Conservation (phyloP, 1,140 invertebrate genomes). For the Matsumurasca onukii region DNA sequence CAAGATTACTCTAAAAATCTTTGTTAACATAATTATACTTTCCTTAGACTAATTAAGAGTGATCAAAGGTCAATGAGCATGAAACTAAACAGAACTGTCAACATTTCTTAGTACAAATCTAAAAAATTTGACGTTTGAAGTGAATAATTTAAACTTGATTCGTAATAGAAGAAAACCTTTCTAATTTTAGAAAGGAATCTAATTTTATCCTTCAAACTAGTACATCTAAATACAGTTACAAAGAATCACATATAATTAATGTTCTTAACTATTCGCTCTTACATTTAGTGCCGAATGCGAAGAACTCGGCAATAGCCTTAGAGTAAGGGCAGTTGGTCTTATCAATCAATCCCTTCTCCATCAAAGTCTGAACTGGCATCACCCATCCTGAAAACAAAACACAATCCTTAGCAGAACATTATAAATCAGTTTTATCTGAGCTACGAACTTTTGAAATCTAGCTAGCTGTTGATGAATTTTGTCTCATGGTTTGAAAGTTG, state of each 20-base stretch:
- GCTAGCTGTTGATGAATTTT: background rate
- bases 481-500: background rate
- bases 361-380: conserved; percentile 53
- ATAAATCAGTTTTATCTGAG: conserved; percentile 12
- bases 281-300: conserved; percentile 42
- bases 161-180: background rate
- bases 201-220: conserved; percentile 14
- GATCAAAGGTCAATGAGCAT: no score
- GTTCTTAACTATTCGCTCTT: background rate
- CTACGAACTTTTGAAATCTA: background rate
- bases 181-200: background rate
- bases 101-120: background rate
- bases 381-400: conserved; percentile 53
- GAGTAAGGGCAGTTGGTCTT: conserved; percentile 49
- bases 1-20: background rate
- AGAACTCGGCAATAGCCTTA: conserved; percentile 53
- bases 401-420: no score
- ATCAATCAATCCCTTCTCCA: conserved; percentile 50
- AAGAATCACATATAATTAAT: background rate
- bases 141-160: no score
- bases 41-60: no score
- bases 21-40: no score
- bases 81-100: background rate
- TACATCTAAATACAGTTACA: conserved; percentile 36
- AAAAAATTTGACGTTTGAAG: no score